These are phyloP conservation scores for Lampris incognitus DNA, from an alignment of 2,113 vertebrate species.

Conservation along the genomic window DNA sequence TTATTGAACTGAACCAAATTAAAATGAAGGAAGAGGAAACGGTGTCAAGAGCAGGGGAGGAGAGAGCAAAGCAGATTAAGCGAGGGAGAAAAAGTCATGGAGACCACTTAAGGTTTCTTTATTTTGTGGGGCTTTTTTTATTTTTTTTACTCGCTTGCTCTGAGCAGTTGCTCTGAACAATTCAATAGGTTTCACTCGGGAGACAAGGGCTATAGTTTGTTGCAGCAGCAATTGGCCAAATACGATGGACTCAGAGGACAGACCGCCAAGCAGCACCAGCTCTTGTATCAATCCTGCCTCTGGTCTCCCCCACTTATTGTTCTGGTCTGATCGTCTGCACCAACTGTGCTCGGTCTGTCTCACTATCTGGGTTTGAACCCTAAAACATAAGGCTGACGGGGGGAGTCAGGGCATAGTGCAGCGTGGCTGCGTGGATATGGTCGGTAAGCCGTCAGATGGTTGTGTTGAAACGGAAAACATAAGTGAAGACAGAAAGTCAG, in stretches of 20 bases:
- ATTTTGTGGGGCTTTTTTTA: too few species aligned
- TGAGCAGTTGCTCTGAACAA: constrained; percentile 13
- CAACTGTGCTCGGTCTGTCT: neutral
- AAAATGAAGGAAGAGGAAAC: neutral
- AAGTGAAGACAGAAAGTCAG: constrained; percentile 16
- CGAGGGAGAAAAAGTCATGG: neutral
- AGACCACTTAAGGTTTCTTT: neutral
- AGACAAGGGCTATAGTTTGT: constrained; percentile 27
- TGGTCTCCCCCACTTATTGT: neutral
- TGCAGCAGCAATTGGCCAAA: constrained; percentile 5
- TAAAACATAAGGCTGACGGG: neutral
- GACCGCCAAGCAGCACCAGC: constrained; percentile 6
- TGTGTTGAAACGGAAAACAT: constrained; percentile 18
- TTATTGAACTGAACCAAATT: constrained; percentile 27
- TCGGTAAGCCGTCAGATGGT: neutral
- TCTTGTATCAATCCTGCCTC: constrained; percentile 17
- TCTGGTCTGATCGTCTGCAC: constrained; percentile 8
- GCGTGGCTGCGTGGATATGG: neutral
- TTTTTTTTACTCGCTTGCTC: neutral
- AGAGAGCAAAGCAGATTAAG: neutral
- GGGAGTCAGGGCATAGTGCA: too few species aligned
- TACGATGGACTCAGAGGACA: constrained; percentile 23
- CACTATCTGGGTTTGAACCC: neutral
- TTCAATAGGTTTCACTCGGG: constrained; percentile 28
- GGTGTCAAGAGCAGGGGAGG: neutral